Base-by-base conservation (phyloP, 2,113 vertebrate species). In the Ammodramus savannarum region DNA sequence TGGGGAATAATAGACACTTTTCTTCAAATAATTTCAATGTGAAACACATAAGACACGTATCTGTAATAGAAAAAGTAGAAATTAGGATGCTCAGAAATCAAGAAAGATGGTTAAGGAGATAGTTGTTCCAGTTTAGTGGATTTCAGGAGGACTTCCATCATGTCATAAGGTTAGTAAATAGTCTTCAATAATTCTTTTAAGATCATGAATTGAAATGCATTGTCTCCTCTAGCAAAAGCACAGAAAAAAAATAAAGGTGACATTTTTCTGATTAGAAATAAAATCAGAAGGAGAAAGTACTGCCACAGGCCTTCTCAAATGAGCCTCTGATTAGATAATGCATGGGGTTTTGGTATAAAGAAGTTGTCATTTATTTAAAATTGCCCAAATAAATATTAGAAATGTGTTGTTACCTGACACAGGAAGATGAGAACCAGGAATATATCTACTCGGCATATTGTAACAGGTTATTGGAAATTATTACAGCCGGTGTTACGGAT, bases 391-490 rank as follows among this genome's bases (percentile, higher is more conserved):
- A 93, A 63, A 73, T 90, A 74, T 74, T 51, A 88, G 51, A 77
- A 87, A 74, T 62, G 18, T 83, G 22, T 87, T 90, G 58, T 65
- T 91, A 95, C 66, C 89, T 97, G 87, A 72, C 63, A 71, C n/a
- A 77, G 72, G 63, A 67, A 82, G 72, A 85, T 31, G 71, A 90
- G 32, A 91, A 81, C 38, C 49, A 72, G 85, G 71, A 92, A 80
- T 87, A 74, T 36, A 51, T 77, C 54, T 43, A 46, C 58, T 86
- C 1, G n/a, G 25, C 52, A 59, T 90, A 67, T 92, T 87, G 63
- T 96, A 90, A 65, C 92, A 95, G 85, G 89, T 96, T 93, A 92
- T 58, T 86, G 83, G 79, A 88, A 95, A 80, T 93, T 71, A 85
- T 95, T 93, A 89, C 43, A 95, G 52, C 38, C 0, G 0, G 44